These are phyloP conservation scores for Coreius guichenoti DNA, from an alignment of 2,797 vertebrate species.

Conservation along the genomic window DNA sequence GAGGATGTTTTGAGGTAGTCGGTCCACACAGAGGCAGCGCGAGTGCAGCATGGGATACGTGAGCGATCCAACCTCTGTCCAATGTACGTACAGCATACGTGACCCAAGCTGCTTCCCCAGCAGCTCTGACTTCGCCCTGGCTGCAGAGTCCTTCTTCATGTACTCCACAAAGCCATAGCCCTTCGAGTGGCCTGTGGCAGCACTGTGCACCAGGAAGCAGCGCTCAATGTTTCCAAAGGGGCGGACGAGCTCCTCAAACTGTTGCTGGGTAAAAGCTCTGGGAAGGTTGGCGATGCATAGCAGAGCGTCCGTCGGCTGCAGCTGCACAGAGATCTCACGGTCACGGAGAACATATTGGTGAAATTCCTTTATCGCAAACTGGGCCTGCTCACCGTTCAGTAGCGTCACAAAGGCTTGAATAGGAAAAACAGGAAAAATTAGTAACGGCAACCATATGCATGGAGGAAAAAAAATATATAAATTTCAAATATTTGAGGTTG, in stretches of 20 bases:
- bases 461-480: neutral
- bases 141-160: conserved; percentile 95
- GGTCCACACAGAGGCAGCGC: conserved; percentile 89
- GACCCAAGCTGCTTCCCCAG: conserved; percentile 90
- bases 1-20: conserved; percentile 80
- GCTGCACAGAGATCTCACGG: conserved; percentile 89
- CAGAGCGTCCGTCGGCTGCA: conserved; percentile 91
- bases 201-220: conserved; percentile 91
- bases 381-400: conserved; percentile 91
- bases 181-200: conserved; percentile 86
- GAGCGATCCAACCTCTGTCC: conserved; percentile 90
- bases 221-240: conserved; percentile 93
- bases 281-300: conserved; percentile 94
- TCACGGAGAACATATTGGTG: conserved; percentile 86
- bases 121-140: conserved; percentile 90
- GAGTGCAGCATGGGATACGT: conserved; percentile 86
- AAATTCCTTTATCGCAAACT: conserved; percentile 86
- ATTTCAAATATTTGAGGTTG: neutral
- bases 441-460: neutral
- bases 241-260: conserved; percentile 92
- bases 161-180: conserved; percentile 96
- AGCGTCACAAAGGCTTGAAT: conserved; percentile 86
- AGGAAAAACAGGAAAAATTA: neutral
- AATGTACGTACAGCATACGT: conserved; percentile 92
- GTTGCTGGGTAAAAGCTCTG: conserved; percentile 85